Percentiles rank a stretch among this genome's conserved stretches.
phyloP scores from a whole-genome alignment of 2,113 vertebrate species.

The Himantopus leucocephalus region DNA sequence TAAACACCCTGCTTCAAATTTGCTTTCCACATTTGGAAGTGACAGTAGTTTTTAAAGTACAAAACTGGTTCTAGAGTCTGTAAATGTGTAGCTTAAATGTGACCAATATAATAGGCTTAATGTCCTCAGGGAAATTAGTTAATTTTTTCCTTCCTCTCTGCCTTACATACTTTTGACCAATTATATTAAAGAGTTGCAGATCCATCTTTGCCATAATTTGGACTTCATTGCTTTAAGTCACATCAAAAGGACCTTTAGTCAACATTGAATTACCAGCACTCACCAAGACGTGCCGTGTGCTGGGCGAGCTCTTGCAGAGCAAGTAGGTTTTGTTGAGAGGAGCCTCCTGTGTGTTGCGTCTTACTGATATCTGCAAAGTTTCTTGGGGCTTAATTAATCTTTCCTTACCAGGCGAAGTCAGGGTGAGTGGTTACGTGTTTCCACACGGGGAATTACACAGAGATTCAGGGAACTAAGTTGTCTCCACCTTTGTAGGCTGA shows the following conservation, averaged over 20 bases:
- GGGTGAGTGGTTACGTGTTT: neutral
- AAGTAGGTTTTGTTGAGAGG: neutral
- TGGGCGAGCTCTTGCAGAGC: neutral
- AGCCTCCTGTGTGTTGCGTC: neutral
- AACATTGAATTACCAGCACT: neutral
- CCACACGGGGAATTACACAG: neutral
- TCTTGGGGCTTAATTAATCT: neutral
- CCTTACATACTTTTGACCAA: neutral
- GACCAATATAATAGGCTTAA: neutral
- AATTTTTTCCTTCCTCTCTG: neutral
- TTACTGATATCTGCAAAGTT: neutral
- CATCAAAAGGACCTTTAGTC: neutral
- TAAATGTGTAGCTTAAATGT: neutral
- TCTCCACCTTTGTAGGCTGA: neutral
- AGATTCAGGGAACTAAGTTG: neutral
- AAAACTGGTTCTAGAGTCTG: neutral
- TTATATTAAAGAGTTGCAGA: constrained; percentile 15
- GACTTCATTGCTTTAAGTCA: neutral
- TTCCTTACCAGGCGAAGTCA: neutral
- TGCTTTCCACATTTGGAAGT: neutral
- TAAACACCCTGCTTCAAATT: neutral
- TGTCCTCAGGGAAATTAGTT: neutral
- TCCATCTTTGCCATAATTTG: neutral
- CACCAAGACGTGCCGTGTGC: neutral
- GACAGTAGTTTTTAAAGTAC: neutral